Evolutionary conservation across 1,140 invertebrate species (phyloP), one percentile per base, ranked within the genome.

Genomic region (Drosophila parabipectinata): DNA sequence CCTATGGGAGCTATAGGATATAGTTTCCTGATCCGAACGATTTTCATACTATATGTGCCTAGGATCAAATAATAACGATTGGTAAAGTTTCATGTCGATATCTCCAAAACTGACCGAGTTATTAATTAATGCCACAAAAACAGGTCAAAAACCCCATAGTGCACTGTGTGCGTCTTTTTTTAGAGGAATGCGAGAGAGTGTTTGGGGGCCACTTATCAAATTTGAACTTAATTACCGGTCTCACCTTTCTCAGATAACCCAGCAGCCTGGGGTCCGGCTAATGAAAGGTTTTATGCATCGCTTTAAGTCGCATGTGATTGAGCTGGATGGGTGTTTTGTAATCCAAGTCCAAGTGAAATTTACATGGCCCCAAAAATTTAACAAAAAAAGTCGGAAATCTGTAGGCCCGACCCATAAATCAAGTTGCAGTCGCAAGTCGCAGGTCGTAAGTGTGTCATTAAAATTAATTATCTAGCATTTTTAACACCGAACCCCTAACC

Each of bases 391-490:
- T 44, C 53, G 61, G 57, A 56, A 69, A 71, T 67, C 37, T 52
- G 18, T 18, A 6, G 18, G 45, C 14, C 44, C 30, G 28, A 28
- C 18, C 51, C 81, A 87, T 87, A 85, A 85, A 85, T 85, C 81
- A 85, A 66, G 82, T 85, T 85, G 78, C 51, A 72, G 72, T 76
- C 54, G 39, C 51, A 28, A 48, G 75, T 63, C 63, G 60, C 57
- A 74, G 72, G 32, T 52, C 60, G 56, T 57, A 64, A 81, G 78
- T 85, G 77, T 87, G 82, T 76, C 83, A 87, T 87, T 88, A 87
- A 87, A 87, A 82, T 88, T 88, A 87, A 87, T 87, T 87, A 87
- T 87, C 82, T 79, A 72, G 74, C 63, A 66, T 77, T 81, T 81
- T 81, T 81, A 85, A 84, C 82, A 64, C 77, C 74, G 39, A 63